A percentile compares a stretch with the other conserved stretches of the same genome.
Conservation (phyloP, 2,888 invertebrate genomes). For the Pristionchus exspectatus region DNA sequence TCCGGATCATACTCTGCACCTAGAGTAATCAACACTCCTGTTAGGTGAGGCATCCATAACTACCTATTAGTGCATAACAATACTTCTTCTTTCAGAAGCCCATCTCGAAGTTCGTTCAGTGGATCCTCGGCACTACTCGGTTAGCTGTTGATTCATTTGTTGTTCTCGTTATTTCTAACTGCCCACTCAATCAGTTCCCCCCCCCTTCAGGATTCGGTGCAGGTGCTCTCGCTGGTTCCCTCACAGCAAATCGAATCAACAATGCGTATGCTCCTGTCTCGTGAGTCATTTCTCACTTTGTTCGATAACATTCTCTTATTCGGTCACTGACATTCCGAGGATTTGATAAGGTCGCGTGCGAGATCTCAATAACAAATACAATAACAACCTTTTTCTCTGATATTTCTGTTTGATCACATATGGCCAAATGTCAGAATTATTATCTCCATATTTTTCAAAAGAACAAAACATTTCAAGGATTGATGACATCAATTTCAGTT, state of each 20-base stretch:
- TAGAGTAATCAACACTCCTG: neutral
- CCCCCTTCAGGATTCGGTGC: neutral
- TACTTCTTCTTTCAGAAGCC: neutral
- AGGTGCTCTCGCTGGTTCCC: neutral
- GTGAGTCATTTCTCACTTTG: conserved; percentile 2
- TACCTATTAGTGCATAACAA: neutral
- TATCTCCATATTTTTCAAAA: neutral
- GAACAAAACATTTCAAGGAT: neutral
- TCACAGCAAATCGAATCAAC: conserved; percentile 40
- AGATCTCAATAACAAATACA: neutral
- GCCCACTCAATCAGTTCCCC: neutral
- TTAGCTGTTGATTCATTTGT: neutral
- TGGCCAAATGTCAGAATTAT: neutral
- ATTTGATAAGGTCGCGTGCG: neutral
- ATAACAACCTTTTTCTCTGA: neutral
- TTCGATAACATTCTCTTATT: neutral
- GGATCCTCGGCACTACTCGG: neutral
- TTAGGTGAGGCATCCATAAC: neutral
- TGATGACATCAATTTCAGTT: neutral
- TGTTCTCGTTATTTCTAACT: too few species aligned
- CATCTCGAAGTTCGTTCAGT: neutral
- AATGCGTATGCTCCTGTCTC: conserved; percentile 10
- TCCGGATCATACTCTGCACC: neutral
- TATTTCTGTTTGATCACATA: neutral
- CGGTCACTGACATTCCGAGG: neutral